phyloP scores from a whole-genome alignment of 35 echinoderm and acorn worm genomes.

The Strongylocentrotus purpuratus region DNA sequence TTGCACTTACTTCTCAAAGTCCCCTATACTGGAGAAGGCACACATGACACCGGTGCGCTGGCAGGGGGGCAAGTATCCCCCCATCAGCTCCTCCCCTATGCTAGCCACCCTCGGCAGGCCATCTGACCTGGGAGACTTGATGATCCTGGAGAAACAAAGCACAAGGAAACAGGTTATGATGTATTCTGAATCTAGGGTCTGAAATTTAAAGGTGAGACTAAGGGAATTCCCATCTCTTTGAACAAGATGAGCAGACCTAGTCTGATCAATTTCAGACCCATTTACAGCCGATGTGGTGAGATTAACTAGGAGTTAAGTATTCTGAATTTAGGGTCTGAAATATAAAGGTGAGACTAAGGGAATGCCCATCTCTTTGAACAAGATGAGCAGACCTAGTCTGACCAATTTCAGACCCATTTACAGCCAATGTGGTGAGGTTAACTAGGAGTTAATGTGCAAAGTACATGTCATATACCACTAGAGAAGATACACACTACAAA shows the following conservation, averaged over 20 bases:
- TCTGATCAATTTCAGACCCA: neutral
- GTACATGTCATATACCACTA: neutral
- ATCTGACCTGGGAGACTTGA: conserved; percentile 43
- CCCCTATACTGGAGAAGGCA: conserved; percentile 68
- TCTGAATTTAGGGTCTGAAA: neutral
- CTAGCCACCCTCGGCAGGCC: conserved; percentile 69
- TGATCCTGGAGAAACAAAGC: neutral
- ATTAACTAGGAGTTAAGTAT: neutral
- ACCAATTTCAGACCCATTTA: neutral
- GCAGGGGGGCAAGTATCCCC: conserved; percentile 72
- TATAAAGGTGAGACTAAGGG: neutral
- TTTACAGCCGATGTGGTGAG: neutral
- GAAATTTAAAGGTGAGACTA: neutral
- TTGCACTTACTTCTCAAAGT: conserved; percentile 72
- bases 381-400: neutral
- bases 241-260: neutral
- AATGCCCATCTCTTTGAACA: neutral
- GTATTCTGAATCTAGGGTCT: neutral
- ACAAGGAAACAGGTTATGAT: too few species aligned
- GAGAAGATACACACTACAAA: neutral
- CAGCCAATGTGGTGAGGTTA: neutral
- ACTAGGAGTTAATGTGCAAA: neutral
- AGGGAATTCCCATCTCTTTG: neutral
- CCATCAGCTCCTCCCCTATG: conserved; percentile 79
- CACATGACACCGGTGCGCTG: conserved; percentile 93